Evolutionary conservation across 2,888 invertebrate genomes (phyloP).

Genomic region (Agrotis segetum): DNA sequence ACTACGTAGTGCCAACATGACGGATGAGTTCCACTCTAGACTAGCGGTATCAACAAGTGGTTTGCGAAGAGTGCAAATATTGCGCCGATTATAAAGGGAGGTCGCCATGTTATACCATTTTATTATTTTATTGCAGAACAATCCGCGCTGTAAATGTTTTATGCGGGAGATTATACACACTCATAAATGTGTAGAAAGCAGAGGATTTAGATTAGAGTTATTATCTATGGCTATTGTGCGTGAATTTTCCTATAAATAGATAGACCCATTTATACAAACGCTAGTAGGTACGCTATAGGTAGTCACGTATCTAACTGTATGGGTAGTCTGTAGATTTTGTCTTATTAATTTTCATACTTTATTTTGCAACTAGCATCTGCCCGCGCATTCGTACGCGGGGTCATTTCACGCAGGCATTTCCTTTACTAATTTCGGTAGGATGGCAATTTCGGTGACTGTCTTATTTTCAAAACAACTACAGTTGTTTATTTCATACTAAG

Average conservation of each 20-base stretch:
- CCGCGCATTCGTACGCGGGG: too few species aligned
- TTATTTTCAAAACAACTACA: too few species aligned
- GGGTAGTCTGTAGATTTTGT: not conserved
- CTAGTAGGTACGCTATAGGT: too few species aligned
- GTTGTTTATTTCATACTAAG: too few species aligned
- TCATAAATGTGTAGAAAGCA: slow-evolving; percentile 43
- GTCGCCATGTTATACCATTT: slow-evolving; percentile 59
- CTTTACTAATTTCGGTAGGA: too few species aligned
- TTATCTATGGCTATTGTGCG: slow-evolving; percentile 32
- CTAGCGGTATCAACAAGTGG: slow-evolving; percentile 62
- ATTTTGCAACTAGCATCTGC: too few species aligned
- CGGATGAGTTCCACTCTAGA: slow-evolving; percentile 27
- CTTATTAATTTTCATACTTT: too few species aligned
- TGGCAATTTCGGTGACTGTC: too few species aligned
- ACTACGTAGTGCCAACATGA: slow-evolving; percentile 33
- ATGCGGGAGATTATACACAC: slow-evolving; percentile 44
- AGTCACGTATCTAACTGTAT: not conserved
- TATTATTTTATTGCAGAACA: slow-evolving; percentile 39
- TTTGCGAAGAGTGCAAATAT: slow-evolving; percentile 53
- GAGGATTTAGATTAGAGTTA: slow-evolving; percentile 48
- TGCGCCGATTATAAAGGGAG: slow-evolving; percentile 55
- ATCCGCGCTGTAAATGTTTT: slow-evolving; percentile 43
- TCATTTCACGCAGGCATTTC: too few species aligned
- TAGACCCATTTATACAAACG: not conserved
- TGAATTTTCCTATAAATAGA: slow-evolving; percentile 1